Evolutionary conservation across 2,888 invertebrate genomes (phyloP).

Genomic region (Andrena bicolor): DNA sequence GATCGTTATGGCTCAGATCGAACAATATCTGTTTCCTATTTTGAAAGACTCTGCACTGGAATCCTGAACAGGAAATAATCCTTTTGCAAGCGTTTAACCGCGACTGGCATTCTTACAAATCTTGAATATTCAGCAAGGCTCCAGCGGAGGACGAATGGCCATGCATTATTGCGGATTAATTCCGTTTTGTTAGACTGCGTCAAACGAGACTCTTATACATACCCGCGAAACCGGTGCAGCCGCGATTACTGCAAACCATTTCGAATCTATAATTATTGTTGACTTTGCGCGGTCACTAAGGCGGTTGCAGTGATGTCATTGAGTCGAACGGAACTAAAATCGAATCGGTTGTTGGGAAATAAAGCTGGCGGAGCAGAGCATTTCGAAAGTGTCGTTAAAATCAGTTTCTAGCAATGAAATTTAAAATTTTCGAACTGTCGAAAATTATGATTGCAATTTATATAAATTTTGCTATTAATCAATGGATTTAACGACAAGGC

Average conservation of each 20-base stretch:
- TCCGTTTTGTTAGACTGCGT: constrained; percentile 5
- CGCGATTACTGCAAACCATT: constrained; percentile 30
- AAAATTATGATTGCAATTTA: too few relatives aligned
- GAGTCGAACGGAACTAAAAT: constrained; percentile 24
- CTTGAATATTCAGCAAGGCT: not conserved
- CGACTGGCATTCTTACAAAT: not conserved
- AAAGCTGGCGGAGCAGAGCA: not conserved
- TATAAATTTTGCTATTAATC: too few relatives aligned
- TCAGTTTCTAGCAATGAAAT: not conserved
- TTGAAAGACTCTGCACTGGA: not conserved
- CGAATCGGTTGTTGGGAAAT: not conserved
- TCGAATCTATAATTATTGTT: constrained; percentile 49
- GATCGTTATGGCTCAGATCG: not conserved
- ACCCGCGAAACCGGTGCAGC: constrained; percentile 28
- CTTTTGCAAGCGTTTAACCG: not conserved
- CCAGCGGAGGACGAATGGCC: not conserved
- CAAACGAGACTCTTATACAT: constrained; percentile 28
- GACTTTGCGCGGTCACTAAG: constrained; percentile 16
- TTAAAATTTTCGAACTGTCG: too few relatives aligned
- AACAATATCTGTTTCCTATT: constrained; percentile 15
- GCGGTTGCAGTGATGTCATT: constrained; percentile 42
- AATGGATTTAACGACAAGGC: too few relatives aligned
- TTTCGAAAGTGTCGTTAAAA: constrained; percentile 8
- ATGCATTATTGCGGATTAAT: constrained; percentile 9
- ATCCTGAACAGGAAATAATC: not conserved